These are phyloP conservation scores for Nasonia vitripennis DNA, from an alignment of 1,140 invertebrate species.

Conservation along the genomic window DNA sequence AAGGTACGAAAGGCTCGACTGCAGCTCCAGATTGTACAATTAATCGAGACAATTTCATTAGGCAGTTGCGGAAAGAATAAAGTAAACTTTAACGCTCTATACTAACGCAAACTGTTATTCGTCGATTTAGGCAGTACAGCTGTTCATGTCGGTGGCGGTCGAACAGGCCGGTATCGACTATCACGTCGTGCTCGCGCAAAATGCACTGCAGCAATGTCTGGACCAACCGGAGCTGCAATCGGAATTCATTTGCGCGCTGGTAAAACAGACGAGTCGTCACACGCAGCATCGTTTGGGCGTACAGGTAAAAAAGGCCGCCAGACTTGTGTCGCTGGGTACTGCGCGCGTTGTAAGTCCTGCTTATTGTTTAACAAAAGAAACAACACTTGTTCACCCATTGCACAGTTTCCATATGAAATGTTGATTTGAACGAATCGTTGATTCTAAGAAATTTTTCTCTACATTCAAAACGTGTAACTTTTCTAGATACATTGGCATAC, in stretches of 20 bases:
- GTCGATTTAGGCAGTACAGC: constrained; percentile 86
- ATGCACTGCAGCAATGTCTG: constrained; percentile 92
- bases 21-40: neutral
- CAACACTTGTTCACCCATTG: constrained; percentile 2
- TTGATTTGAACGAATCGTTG: neutral
- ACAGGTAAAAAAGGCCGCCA: constrained; percentile 86
- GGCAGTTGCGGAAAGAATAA: no score
- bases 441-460: neutral
- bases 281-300: constrained; percentile 88
- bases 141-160: constrained; percentile 95
- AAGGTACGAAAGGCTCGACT: constrained; percentile 80
- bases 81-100: no score
- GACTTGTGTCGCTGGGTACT: constrained; percentile 75
- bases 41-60: no score
- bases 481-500: neutral
- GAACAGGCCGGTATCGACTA: constrained; percentile 97
- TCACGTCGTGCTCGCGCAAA: constrained; percentile 95
- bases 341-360: constrained; percentile 78
- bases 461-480: neutral
- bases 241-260: constrained; percentile 92
- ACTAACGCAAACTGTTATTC: constrained; percentile 40
- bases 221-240: constrained; percentile 92
- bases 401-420: constrained; percentile 28
- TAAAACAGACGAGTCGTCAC: constrained; percentile 94
- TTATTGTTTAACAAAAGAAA: constrained; percentile 73